phyloP scores from a whole-genome alignment of 2,888 invertebrate genomes.

The Tenthredo amoena region DNA sequence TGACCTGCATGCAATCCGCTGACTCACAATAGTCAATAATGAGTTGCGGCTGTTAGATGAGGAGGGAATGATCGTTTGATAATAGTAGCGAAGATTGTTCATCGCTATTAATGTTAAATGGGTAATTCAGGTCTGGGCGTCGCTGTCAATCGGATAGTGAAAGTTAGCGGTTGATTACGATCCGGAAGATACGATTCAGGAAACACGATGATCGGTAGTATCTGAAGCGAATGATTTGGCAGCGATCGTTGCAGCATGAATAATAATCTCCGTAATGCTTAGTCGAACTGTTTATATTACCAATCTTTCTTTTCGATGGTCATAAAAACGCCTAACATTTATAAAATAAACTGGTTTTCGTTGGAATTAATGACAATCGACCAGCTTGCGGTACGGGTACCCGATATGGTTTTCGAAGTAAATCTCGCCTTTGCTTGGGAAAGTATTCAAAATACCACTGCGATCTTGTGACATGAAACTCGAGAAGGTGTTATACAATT shows the following conservation, averaged over 20 bases:
- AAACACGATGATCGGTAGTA: constrained; percentile 20
- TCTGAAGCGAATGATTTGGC: background rate
- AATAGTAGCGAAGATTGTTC: background rate
- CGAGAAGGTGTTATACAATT: background rate
- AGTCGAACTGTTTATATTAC: background rate
- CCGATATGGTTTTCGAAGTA: background rate
- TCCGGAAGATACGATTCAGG: constrained; percentile 43
- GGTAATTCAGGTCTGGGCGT: background rate
- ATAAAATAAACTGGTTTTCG: constrained; percentile 4
- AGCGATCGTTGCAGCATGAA: background rate
- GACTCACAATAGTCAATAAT: background rate
- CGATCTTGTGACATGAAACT: background rate
- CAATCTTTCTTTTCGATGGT: background rate
- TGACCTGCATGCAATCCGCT: background rate
- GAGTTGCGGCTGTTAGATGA: background rate
- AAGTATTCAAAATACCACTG: background rate
- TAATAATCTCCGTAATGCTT: background rate
- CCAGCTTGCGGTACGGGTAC: constrained; percentile 14
- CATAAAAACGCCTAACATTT: background rate
- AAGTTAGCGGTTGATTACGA: constrained; percentile 60
- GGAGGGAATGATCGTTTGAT: background rate
- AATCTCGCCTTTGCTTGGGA: background rate
- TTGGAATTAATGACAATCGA: background rate
- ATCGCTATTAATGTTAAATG: background rate
- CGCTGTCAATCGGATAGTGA: constrained; percentile 59